phyloP scores from a whole-genome alignment of 2,113 vertebrate genomes.

The Lophura nycthemera region DNA sequence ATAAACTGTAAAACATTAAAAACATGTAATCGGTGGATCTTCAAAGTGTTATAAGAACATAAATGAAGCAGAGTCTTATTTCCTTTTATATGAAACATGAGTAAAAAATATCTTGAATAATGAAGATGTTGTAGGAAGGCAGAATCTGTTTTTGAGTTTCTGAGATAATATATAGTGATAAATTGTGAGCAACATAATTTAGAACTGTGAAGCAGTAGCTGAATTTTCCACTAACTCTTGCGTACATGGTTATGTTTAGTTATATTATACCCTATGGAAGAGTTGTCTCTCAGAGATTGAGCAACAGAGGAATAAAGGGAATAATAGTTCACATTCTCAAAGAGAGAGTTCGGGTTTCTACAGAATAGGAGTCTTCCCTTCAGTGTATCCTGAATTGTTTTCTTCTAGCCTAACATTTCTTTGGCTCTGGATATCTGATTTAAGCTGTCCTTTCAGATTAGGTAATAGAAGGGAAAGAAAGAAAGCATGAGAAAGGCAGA shows the following conservation, averaged over 20 bases:
- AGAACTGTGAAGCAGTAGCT: neutral
- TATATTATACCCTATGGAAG: neutral
- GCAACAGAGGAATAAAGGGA: neutral
- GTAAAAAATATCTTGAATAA: neutral
- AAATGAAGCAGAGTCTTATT: neutral
- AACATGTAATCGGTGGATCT: neutral
- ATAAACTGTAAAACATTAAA: accelerated
- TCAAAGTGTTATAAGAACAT: neutral
- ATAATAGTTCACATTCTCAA: neutral
- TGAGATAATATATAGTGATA: neutral
- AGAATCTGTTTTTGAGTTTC: neutral
- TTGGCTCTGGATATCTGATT: neutral
- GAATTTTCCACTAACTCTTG: neutral
- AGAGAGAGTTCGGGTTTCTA: neutral
- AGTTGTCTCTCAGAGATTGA: neutral
- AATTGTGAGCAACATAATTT: neutral
- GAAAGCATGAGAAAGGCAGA: neutral
- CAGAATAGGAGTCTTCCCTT: neutral
- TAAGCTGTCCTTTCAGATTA: neutral
- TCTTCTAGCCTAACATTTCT: neutral
- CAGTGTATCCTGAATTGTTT: neutral
- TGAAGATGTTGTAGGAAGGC: neutral
- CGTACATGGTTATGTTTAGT: neutral
- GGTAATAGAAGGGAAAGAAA: neutral
- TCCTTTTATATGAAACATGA: neutral